Conservation (phyloP, 2,797 vertebrate species). For the Xyrichtys novacula region DNA sequence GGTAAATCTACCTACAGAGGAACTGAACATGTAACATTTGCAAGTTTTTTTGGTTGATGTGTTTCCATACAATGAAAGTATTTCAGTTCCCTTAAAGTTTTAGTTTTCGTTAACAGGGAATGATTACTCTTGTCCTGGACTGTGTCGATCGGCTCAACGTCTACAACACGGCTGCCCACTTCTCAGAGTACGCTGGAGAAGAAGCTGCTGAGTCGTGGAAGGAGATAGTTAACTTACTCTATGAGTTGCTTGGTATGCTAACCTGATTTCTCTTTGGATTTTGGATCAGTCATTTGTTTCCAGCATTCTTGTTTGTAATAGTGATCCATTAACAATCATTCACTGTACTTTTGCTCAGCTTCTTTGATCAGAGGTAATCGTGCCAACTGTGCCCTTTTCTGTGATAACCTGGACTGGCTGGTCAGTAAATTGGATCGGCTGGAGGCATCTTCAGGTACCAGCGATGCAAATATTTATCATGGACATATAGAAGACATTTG, state of each 20-base stretch:
- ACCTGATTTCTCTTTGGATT: slow-evolving; percentile 5
- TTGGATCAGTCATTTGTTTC: background rate
- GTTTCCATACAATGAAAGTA: background rate
- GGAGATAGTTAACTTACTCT: slow-evolving; percentile 94
- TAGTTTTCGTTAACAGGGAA: slow-evolving; percentile 83
- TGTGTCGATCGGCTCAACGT: slow-evolving; percentile 94
- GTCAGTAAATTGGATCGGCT: slow-evolving; percentile 95
- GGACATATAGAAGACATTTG: background rate
- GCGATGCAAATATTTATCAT: background rate
- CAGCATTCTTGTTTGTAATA: background rate
- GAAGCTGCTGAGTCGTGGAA: slow-evolving; percentile 96
- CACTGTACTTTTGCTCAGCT: slow-evolving; percentile 77
- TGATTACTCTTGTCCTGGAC: slow-evolving; percentile 93
- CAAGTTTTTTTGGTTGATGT: background rate
- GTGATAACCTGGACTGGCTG: slow-evolving; percentile 95
- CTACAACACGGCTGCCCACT: slow-evolving; percentile 94
- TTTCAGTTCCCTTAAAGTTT: background rate
- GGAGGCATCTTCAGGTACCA: slow-evolving; percentile 93
- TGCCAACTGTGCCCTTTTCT: slow-evolving; percentile 94
- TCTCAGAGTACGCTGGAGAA: slow-evolving; percentile 93
- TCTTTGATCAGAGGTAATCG: slow-evolving; percentile 95
- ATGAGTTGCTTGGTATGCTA: slow-evolving; percentile 91
- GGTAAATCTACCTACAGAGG: slow-evolving; percentile 70
- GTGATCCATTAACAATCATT: background rate
- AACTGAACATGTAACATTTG: slow-evolving; percentile 1